Base-by-base conservation (phyloP, 2,888 invertebrate genomes). In the Coenonympha glycerion region DNA sequence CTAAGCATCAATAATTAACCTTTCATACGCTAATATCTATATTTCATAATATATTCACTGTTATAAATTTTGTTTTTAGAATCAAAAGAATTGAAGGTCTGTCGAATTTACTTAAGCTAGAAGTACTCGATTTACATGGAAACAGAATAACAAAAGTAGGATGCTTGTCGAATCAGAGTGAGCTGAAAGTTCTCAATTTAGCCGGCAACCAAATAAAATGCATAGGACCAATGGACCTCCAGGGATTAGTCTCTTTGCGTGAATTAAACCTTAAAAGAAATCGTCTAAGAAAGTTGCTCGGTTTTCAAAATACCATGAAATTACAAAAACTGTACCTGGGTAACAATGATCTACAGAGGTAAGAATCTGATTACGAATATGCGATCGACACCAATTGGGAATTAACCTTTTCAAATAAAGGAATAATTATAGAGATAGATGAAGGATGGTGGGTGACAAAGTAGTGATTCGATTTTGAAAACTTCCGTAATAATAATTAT, bases 61-160 rank as follows among this genome's bases (percentile, higher is more conserved):
- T 26, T 19, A 21, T 21, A 36, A 6, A 3, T 9, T 36, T 36
- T 13, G 13, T 48, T 87, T 88, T 41, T 79, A 93, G 95, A 76
- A 92, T 95, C 52, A 92, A 90, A 67, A 90, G 90, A 69, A 93
- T 95, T 55, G 95, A 95, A 76, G 93, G 93, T 1, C 80, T 96
- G 49, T 89, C 91, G 54, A 89, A 87, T 55, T 79, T 95, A 44
- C 73, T 89, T 22, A 94, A 95, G 63, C 78, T 98, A 56, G 96
- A 97, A 81, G 96, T 97, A 6, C 82, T 98, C 55, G 98, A 98
- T 83, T 88, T 98, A 58, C 97, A 97, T 77, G 97, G 97, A 22
- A 98, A 98, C 81, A 93, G 95, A 81, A 94, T 98, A 60, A 83
- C 88, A 24, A 92, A 92, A 74, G 90, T 95, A 15, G 88, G 77